Evolutionary conservation across 2,797 vertebrate species (phyloP), one percentile per base, ranked within the genome.

Genomic region (Eulemur albifrons): DNA sequence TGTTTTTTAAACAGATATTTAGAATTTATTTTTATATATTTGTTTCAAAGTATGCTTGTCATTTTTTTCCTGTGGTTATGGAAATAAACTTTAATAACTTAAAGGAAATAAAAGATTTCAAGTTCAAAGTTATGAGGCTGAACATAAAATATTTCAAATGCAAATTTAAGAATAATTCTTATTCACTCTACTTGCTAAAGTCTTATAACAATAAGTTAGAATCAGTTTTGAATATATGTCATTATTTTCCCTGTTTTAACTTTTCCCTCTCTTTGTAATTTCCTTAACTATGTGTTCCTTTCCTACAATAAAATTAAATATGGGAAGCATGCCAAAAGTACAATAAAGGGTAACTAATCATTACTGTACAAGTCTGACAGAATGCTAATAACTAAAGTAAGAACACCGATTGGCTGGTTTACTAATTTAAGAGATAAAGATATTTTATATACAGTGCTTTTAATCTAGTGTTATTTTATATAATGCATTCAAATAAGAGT

Each of bases 301-400:
- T 73, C 30, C 79, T 94, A 95, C 95, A 97, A 91, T 97, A 95
- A 98, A 96, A 97, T 97, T 98, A 98, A 98, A 97, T 96, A 97
- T 95, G 97, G 98, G 96, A 98, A 97, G 97, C 94, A 95, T 96
- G 97, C 97, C 97, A 98, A 94, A 97, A 97, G 95, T 97, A 97
- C 86, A 97, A 97, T 97, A 97, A 97, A 96, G 98, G 97, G 97
- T 97, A 98, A 97, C 96, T 98, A 98, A 98, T 98, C 98, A 97
- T 97, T 96, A 97, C 94, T 97, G 95, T 97, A 97, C 94, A 97
- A 54, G 95, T 97, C 96, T 96, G 97, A 97, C 97, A 97, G 96
- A 97, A 98, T 97, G 96, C 88, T 97, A 97, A 98, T 96, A 97
- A 98, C 96, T 91, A 84, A 97, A 96, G 85, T 84, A 88, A 97